These are phyloP conservation scores for Chrysocyon brachyurus DNA, from an alignment of 2,797 vertebrate genomes.

Conservation along the genomic window DNA sequence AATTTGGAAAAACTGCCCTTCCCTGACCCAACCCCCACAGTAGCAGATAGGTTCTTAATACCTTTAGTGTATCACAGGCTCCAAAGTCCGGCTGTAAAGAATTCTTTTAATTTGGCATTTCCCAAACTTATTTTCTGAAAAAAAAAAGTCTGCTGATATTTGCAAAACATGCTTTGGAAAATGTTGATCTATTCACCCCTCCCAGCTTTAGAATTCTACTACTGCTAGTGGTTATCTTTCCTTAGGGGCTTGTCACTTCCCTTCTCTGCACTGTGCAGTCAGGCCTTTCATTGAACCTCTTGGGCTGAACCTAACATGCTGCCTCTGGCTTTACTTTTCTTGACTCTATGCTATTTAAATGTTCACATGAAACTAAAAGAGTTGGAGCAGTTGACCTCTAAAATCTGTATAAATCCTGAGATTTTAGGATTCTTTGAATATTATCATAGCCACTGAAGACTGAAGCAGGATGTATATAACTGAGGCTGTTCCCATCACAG, in stretches of 20 bases:
- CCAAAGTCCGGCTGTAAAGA: not conserved
- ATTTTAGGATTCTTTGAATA: conserved; percentile 30
- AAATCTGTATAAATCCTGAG: not conserved
- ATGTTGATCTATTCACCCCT: not conserved
- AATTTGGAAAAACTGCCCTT: not conserved
- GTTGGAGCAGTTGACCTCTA: not conserved
- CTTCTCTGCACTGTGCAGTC: not conserved
- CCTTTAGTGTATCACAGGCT: not conserved
- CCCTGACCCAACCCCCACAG: not conserved
- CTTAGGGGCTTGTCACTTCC: not conserved
- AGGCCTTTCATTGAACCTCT: not conserved
- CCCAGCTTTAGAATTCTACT: not conserved
- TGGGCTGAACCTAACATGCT: not conserved
- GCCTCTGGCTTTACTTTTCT: not conserved
- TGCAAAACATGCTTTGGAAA: conserved; percentile 2
- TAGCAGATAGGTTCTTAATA: not conserved
- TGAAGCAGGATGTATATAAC: not conserved
- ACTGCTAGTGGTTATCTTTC: not conserved
- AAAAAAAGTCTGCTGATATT: not conserved
- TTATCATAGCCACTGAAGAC: not conserved
- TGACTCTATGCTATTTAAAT: not conserved
- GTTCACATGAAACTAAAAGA: not conserved
- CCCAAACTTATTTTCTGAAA: not conserved
- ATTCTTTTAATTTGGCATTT: not conserved
- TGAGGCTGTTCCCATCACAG: not conserved